A percentile compares a stretch with the other conserved stretches of the same genome.
phyloP scores from a whole-genome alignment of 2,888 invertebrate species.

The Norana najaformis region DNA sequence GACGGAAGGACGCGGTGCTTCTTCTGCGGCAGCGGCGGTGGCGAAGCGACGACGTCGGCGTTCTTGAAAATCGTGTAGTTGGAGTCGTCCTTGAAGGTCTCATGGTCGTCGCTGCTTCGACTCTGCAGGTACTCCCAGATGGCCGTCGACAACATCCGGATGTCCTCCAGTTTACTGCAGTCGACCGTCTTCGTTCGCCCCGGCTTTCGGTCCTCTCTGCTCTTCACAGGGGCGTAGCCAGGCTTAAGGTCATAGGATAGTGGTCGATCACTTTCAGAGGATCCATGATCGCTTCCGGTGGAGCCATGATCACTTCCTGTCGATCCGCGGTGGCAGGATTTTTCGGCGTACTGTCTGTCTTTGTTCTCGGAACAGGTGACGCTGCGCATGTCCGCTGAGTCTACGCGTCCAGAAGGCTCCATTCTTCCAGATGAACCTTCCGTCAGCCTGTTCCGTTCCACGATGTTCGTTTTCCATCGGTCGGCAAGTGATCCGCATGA shows the following conservation, averaged over 20 bases:
- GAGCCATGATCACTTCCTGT: neutral
- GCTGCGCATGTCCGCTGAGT: neutral
- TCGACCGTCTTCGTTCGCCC: neutral
- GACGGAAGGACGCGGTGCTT: constrained; percentile 19
- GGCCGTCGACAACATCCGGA: neutral
- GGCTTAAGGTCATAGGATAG: neutral
- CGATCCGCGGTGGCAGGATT: neutral
- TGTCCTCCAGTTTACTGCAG: neutral
- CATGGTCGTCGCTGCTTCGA: neutral
- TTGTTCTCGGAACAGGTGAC: neutral
- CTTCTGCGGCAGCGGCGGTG: constrained; percentile 15
- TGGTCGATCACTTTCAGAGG: neutral
- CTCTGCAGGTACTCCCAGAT: constrained; percentile 20
- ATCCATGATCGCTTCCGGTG: neutral
- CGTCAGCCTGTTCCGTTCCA: neutral
- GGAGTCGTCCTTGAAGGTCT: neutral
- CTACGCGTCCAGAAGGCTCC: neutral
- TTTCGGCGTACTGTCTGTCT: neutral
- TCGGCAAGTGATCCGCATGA: neutral
- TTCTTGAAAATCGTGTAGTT: constrained; percentile 25
- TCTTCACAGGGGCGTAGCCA: constrained; percentile 20
- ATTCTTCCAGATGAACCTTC: neutral
- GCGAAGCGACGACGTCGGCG: neutral
- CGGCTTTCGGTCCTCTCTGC: neutral
- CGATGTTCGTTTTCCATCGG: neutral